phyloP scores from a whole-genome alignment of 2,797 vertebrate species.

The Clarias pachynema region DNA sequence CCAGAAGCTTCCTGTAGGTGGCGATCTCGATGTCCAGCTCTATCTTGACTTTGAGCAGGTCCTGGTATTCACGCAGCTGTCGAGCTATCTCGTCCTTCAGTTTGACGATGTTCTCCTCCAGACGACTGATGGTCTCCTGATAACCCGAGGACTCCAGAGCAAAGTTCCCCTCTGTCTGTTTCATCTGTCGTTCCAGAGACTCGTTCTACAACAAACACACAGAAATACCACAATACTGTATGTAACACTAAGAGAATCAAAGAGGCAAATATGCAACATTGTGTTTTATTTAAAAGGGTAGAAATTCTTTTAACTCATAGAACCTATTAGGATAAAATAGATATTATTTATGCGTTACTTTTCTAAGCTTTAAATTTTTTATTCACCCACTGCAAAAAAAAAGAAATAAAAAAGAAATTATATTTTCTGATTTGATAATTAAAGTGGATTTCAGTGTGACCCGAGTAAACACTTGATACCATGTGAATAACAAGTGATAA shows the following conservation, averaged over 20 bases:
- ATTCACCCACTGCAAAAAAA: background rate
- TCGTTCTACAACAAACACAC: constrained; percentile 79
- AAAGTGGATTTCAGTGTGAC: background rate
- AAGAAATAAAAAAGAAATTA: too few species aligned
- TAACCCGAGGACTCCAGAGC: constrained; percentile 82
- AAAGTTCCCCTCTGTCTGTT: constrained; percentile 91
- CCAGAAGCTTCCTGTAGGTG: constrained; percentile 96
- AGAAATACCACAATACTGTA: background rate
- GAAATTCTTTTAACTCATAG: background rate
- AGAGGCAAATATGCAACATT: background rate
- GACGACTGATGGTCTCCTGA: constrained; percentile 85
- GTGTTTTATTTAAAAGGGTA: background rate
- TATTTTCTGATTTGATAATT: too few species aligned
- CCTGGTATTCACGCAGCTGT: constrained; percentile 92
- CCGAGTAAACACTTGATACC: background rate
- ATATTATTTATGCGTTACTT: background rate
- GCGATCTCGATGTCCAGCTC: constrained; percentile 96
- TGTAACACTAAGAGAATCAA: background rate
- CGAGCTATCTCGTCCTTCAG: constrained; percentile 97
- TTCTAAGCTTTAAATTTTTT: background rate
- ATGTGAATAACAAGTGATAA: background rate
- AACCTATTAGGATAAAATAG: background rate
- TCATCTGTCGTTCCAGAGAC: constrained; percentile 93
- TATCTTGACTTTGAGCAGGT: constrained; percentile 95
- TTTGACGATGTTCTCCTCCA: constrained; percentile 93